These are phyloP conservation scores for Ridgeia piscesae DNA, from an alignment of 1,140 invertebrate genomes.

Conservation along the genomic window DNA sequence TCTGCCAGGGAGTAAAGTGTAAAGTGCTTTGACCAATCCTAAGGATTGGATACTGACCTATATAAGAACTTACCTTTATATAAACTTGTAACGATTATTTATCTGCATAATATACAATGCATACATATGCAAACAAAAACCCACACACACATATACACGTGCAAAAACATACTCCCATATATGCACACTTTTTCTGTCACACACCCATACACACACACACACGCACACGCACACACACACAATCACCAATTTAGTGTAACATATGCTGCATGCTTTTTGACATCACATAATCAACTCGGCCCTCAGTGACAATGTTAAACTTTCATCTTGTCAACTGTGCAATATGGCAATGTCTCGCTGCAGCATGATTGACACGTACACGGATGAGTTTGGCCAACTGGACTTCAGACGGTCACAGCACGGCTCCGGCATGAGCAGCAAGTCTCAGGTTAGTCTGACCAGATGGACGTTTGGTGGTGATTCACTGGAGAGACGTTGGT, in stretches of 20 bases:
- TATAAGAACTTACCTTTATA: no score
- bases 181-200: no score
- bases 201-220: not conserved
- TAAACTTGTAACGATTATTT: not conserved
- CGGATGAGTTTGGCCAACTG: constrained; percentile 70
- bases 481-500: no score
- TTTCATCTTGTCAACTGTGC: not conserved
- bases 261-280: not conserved
- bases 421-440: constrained; percentile 73
- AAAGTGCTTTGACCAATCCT: no score
- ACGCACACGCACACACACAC: not conserved
- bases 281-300: not conserved
- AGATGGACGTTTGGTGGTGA: no score
- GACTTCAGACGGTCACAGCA: constrained; percentile 72
- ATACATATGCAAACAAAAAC: not conserved
- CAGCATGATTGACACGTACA: constrained; percentile 76
- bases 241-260: not conserved
- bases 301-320: not conserved
- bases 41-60: no score
- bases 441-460: constrained; percentile 43
- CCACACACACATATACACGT: not conserved
- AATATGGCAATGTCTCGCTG: not conserved
- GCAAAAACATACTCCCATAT: no score
- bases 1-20: no score
- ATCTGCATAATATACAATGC: not conserved